Evolutionary conservation across 2,113 vertebrate species (phyloP).

Genomic region (Hipposideros armiger): DNA sequence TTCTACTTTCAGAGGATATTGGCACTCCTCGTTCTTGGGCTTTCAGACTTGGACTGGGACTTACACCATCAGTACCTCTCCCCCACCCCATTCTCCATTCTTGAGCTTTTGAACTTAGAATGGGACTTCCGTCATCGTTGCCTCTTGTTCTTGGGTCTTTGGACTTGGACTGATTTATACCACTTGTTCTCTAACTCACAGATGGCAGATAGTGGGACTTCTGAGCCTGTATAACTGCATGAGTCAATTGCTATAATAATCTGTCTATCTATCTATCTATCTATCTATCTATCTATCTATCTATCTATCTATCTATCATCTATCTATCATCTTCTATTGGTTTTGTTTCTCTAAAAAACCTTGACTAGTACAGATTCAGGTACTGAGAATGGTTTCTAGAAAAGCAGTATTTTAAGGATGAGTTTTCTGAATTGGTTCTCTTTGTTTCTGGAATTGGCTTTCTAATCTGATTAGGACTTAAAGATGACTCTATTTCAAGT

Average conservation of each 20-base stretch:
- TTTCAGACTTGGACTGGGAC: background rate
- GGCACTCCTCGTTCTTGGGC: background rate
- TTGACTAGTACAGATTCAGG: background rate
- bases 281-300: background rate
- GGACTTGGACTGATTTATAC: background rate
- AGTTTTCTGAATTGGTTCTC: background rate
- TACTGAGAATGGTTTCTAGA: background rate
- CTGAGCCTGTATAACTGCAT: background rate
- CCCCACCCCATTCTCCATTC: background rate
- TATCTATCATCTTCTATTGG: background rate
- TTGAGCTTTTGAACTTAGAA: background rate
- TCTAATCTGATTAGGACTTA: background rate
- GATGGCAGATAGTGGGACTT: background rate
- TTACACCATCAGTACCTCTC: fast-evolving
- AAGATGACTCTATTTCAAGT: background rate
- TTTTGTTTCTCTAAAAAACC: background rate
- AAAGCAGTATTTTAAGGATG: background rate
- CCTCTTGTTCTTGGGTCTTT: background rate
- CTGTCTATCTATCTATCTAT: background rate
- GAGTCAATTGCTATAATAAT: background rate
- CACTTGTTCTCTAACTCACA: background rate
- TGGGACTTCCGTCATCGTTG: background rate
- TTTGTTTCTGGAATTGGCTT: background rate
- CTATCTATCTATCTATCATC: background rate
- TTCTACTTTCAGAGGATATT: background rate